These are phyloP conservation scores for Zootermopsis nevadensis DNA, from an alignment of 2,888 invertebrate species.

Conservation along the genomic window DNA sequence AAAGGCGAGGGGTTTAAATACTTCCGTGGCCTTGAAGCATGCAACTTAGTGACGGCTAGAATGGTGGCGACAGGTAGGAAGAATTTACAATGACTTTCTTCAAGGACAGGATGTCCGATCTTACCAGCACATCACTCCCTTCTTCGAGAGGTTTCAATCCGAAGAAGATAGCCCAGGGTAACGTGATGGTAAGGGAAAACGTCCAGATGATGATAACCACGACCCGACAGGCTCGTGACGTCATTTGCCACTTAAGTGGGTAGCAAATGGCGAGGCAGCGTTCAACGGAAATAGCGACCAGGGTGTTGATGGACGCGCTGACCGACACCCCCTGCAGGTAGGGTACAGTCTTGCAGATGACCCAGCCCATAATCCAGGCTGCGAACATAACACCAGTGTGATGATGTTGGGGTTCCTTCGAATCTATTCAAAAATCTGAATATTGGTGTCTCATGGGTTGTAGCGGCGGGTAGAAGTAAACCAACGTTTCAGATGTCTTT, in stretches of 20 bases:
- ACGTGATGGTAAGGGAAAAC: constrained; percentile 63
- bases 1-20: no score
- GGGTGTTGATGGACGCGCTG: constrained; percentile 68
- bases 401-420: no score
- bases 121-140: constrained; percentile 60
- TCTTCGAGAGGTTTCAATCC: constrained; percentile 61
- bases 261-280: constrained; percentile 66
- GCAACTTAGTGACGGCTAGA: no score
- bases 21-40: no score
- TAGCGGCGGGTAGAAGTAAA: no score
- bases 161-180: constrained; percentile 67
- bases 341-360: constrained; percentile 68
- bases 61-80: no score
- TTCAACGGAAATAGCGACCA: constrained; percentile 69
- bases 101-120: background rate
- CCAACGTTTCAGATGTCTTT: no score
- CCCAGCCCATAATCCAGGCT: constrained; percentile 69
- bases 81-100: no score
- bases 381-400: no score
- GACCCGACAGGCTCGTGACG: constrained; percentile 61
- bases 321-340: constrained; percentile 70
- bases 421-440: no score
- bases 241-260: constrained; percentile 64
- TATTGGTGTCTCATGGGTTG: no score
- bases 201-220: constrained; percentile 65